phyloP scores from a whole-genome alignment of 2,888 invertebrate species.

The Cyaniris semiargus region DNA sequence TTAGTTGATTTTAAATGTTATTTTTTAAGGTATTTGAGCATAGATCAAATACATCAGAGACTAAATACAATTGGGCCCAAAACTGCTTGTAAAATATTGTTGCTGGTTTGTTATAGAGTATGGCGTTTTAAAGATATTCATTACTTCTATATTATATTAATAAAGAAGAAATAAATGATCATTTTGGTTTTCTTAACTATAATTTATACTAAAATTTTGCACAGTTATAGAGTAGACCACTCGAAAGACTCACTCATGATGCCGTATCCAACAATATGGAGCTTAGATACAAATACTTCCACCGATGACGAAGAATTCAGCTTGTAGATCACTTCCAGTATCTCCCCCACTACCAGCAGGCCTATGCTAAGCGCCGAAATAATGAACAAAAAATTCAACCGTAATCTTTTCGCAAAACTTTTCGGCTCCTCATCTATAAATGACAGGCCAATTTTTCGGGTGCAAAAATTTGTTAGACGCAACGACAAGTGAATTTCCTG shows the following conservation, averaged over 20 bases:
- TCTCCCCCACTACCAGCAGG: conserved; percentile 53
- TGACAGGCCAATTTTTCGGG: conserved; percentile 54
- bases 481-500: conserved; percentile 55
- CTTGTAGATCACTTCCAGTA: conserved; percentile 52
- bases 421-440: conserved; percentile 52
- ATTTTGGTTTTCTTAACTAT: too few relatives aligned
- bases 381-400: conserved; percentile 44
- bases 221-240: too few relatives aligned
- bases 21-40: too few relatives aligned
- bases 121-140: too few relatives aligned
- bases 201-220: too few relatives aligned
- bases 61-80: too few relatives aligned
- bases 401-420: conserved; percentile 45
- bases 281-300: conserved; percentile 56
- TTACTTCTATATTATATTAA: too few relatives aligned
- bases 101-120: too few relatives aligned
- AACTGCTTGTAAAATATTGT: too few relatives aligned
- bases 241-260: conserved; percentile 60
- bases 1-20: too few relatives aligned
- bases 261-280: conserved; percentile 65
- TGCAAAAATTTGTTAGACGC: conserved; percentile 54
- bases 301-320: conserved; percentile 52
- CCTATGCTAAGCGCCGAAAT: conserved; percentile 31
- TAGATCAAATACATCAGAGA: too few relatives aligned
- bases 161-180: too few relatives aligned